Base-by-base conservation (phyloP, 2,797 vertebrate species). In the Hyperoplus immaculatus region DNA sequence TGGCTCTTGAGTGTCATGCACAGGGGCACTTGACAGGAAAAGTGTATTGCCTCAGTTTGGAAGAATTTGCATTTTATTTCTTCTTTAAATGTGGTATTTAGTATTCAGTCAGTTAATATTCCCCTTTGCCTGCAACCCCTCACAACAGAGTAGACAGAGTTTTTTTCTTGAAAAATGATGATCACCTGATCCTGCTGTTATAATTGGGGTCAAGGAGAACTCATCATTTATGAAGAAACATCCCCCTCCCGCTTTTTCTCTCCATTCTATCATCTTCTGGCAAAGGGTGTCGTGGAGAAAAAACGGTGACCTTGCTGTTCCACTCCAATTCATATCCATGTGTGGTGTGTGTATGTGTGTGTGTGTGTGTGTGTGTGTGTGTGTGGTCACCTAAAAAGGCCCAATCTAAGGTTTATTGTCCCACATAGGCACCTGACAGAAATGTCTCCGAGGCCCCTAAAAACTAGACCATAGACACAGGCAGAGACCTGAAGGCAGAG, bases 121-220 rank as follows among this genome's bases (percentile, higher is more conserved):
- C 51, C 43, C 71, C 16, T 42, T 18, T 39, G 39, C 54, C 50
- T 58, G 36, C 55, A 75, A 64, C 56, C 49, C 29, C 55, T 78
- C 51, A 29, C 47, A 60, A 72, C 60, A 69, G 39, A 81, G 51
- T 1, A 21, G 21, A 21, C 21, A 21, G 21, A 21, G 38, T 59
- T 41, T 77, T 59, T 67, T 45, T 5, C 36, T 10, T 54, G 58
- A 84, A 87, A 84, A 84, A 87, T 72, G 36, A 79, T 84, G 75
- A 87, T 88, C 77, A 83, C 72, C 77, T 70, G 70, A 82, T 92
- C 49, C 66, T n/a, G 49, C 69, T 75, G 75, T 81, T 88, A 81
- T 93, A 92, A 93, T 91, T 92, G 88, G 85, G 89, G 88, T 92
- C 89, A 90, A 91, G 86, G 81, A 91, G 89, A 88, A 89, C 80